Evolutionary conservation across 2,888 invertebrate genomes (phyloP), one percentile per base, ranked within the genome.

Genomic region (Leptothorax acervorum): DNA sequence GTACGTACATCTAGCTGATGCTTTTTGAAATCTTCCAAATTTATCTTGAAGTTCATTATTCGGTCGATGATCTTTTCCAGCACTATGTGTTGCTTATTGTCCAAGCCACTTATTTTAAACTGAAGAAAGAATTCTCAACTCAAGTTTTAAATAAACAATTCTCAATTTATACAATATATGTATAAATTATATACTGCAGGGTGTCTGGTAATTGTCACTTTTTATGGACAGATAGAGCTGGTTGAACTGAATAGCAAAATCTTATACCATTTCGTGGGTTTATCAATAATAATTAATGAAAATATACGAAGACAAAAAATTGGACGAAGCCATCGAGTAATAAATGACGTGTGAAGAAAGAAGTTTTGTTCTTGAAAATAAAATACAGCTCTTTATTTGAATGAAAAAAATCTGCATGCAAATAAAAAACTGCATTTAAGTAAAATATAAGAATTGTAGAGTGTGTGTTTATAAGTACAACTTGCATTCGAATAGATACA

Each of bases 41-140:
- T 97, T 23, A 98, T 96, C 90, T 97, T 96, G 94, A 99, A 99
- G 89, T 96, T 95, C 0, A 98, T 97, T 94, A 99, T 95, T 90
- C 97, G 97, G 53, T 23, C 23, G 23, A 23, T 23, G 23, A 23
- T 23, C 23, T 23, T 23, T 23, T 23, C 23, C 23, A 23, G 95
- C 6, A 99, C 95, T 9, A 97, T 96, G 86, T 97, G 96, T 90
- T 98, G 97, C 92, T 99, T 99, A 94, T 98, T 97, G 93, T 97
- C 98, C 95, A 98, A 99, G 0, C 99, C 99, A 79, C 97, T 96
- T 82, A 99, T 96, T 11, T 96, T 96, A 65, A 99, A 95, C 98
- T 98, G 95, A 62, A 95, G 95, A 79, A 82, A 48, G 3, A 23
- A 28, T 45, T 8, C 31, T 45, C 8, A 66, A 3, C 35, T 63